A percentile compares a stretch with the other conserved stretches of the same genome.
phyloP scores from a whole-genome alignment of 2,797 vertebrate genomes.

The Ptychobarbus kaznakovi region DNA sequence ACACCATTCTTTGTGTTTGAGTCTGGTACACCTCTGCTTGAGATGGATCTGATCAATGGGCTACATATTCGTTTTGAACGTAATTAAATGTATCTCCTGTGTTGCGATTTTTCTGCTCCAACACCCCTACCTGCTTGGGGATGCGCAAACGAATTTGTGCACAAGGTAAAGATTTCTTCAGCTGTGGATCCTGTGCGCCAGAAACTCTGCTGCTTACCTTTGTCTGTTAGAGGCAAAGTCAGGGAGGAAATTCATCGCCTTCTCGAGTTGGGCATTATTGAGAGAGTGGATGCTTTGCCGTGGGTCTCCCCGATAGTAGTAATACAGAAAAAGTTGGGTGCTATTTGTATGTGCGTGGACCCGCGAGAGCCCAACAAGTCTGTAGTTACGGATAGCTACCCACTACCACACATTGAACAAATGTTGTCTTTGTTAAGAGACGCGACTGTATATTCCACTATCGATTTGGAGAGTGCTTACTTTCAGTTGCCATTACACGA shows the following conservation, averaged over 20 bases:
- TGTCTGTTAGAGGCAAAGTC: not conserved
- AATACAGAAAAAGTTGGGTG: not conserved
- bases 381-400: not conserved
- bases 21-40: too few relatives aligned
- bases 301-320: not conserved
- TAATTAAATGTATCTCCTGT: too few relatives aligned
- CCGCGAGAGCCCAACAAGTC: not conserved
- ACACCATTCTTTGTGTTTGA: not conserved
- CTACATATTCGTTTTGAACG: too few relatives aligned
- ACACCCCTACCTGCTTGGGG: too few relatives aligned
- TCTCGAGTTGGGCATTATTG: not conserved
- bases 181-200: not conserved
- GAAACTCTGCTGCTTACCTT: not conserved
- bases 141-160: not conserved
- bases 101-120: too few relatives aligned
- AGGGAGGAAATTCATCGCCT: not conserved
- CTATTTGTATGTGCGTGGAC: not conserved
- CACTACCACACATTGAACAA: not conserved
- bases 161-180: not conserved
- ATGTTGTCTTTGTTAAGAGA: not conserved
- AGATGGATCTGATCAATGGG: too few relatives aligned
- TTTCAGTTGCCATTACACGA: too few relatives aligned
- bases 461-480: not conserved
- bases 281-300: too few relatives aligned
- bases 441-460: not conserved